These are phyloP conservation scores for Hiodon alosoides DNA, from an alignment of 2,113 vertebrate genomes.

Conservation along the genomic window DNA sequence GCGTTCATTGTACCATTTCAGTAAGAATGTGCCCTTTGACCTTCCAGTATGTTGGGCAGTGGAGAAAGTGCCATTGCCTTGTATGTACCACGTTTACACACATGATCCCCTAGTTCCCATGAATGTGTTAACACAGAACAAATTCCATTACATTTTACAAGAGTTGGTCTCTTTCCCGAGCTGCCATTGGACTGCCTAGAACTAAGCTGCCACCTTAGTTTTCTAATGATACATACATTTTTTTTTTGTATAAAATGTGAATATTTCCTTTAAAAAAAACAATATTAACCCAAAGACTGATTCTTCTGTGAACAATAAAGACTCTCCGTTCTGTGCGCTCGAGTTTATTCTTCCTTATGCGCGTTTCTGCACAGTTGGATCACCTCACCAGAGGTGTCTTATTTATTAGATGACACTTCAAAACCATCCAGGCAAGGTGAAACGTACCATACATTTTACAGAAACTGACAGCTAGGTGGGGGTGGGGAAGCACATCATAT, in stretches of 20 bases:
- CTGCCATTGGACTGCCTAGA: slow-evolving; percentile 24
- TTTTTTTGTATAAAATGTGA: slow-evolving; percentile 46
- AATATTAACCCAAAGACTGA: neutral
- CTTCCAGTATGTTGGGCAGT: neutral
- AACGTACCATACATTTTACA: neutral
- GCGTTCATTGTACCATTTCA: no score
- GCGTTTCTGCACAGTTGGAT: neutral
- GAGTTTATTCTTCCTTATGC: neutral
- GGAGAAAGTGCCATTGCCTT: neutral
- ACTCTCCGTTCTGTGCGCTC: neutral
- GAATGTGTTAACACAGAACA: neutral
- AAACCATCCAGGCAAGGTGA: no score
- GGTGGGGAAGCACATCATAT: no score
- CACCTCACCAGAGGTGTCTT: neutral
- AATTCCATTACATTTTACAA: neutral
- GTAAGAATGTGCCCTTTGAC: no score
- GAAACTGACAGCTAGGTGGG: neutral
- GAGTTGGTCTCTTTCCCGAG: slow-evolving; percentile 12
- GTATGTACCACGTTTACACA: neutral
- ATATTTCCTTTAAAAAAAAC: slow-evolving; percentile 41
- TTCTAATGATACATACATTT: slow-evolving; percentile 23
- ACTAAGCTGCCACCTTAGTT: slow-evolving; percentile 24
- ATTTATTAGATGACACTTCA: no score
- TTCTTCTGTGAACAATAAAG: slow-evolving; percentile 29
- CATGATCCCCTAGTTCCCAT: neutral